phyloP scores from a whole-genome alignment of 2,888 invertebrate species.

The Mimas tiliae region DNA sequence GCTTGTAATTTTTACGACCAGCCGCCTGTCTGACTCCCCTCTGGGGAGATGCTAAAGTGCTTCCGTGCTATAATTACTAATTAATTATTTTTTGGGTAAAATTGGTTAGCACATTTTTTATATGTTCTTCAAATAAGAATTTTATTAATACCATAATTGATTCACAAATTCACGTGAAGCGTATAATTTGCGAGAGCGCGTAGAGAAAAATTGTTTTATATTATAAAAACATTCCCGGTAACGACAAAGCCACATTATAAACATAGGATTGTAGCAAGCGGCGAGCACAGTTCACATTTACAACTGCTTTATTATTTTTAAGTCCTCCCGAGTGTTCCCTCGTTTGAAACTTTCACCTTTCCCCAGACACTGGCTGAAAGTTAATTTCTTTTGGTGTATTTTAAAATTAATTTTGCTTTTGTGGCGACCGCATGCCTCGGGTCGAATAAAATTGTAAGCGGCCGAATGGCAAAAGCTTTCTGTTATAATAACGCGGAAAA shows the following conservation, averaged over 20 bases:
- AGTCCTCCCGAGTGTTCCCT: conserved; percentile 73
- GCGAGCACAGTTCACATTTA: conserved; percentile 51
- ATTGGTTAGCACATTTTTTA: no score
- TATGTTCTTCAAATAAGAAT: no score
- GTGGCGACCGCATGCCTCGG: conserved; percentile 74
- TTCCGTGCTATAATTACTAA: conserved; percentile 5
- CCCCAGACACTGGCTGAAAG: conserved; percentile 68
- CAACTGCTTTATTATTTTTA: conserved; percentile 79
- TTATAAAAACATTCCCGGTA: conserved; percentile 38
- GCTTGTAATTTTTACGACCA: no score
- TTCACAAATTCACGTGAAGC: no score
- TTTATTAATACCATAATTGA: no score
- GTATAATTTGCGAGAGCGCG: no score
- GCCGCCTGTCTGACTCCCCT: no score
- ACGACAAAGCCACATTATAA: conserved; percentile 51
- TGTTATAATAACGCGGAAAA: conserved; percentile 67
- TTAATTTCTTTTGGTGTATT: conserved; percentile 84
- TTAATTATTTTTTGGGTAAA: no score
- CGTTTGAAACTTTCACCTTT: conserved; percentile 75
- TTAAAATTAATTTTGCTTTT: conserved; percentile 84
- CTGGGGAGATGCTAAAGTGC: no score
- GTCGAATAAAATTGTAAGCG: conserved; percentile 74
- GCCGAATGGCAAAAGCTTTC: conserved; percentile 73
- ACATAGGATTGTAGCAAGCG: conserved; percentile 53
- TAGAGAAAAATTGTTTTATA: not conserved